Evolutionary conservation across 2,113 vertebrate species (phyloP).

Genomic region (Atlantisia rogersi): DNA sequence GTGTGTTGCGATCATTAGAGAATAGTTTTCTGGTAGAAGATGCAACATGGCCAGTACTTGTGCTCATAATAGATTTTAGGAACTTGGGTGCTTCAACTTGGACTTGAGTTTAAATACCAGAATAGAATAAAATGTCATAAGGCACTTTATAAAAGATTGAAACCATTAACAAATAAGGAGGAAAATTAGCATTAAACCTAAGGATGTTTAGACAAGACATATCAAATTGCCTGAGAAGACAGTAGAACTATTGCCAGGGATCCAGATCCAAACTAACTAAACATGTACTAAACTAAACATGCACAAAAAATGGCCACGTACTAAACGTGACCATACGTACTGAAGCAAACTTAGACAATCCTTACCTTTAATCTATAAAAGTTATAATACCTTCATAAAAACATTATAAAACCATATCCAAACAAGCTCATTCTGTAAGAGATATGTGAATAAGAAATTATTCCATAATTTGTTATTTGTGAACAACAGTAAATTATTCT

Average conservation of each 20-base stretch:
- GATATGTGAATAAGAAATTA: neutral
- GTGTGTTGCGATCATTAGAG: neutral
- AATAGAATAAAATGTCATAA: neutral
- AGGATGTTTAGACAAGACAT: neutral
- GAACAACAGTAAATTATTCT: conserved; percentile 37
- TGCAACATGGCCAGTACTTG: neutral
- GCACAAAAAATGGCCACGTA: neutral
- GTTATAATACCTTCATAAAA: neutral
- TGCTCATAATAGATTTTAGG: neutral
- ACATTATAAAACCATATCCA: neutral
- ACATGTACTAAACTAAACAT: neutral
- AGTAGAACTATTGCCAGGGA: neutral
- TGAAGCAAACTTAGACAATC: neutral
- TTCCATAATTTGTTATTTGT: conserved; percentile 21
- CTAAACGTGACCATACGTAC: neutral
- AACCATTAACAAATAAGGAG: neutral
- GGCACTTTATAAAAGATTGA: neutral
- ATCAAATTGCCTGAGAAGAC: neutral
- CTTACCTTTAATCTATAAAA: neutral
- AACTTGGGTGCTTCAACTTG: neutral
- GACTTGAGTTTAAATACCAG: neutral
- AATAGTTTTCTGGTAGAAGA: neutral
- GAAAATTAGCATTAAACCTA: neutral
- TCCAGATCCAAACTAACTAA: neutral
- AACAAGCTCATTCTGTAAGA: conserved; percentile 5